Conservation (phyloP, 2,113 vertebrate genomes). For the Dascyllus trimaculatus region DNA sequence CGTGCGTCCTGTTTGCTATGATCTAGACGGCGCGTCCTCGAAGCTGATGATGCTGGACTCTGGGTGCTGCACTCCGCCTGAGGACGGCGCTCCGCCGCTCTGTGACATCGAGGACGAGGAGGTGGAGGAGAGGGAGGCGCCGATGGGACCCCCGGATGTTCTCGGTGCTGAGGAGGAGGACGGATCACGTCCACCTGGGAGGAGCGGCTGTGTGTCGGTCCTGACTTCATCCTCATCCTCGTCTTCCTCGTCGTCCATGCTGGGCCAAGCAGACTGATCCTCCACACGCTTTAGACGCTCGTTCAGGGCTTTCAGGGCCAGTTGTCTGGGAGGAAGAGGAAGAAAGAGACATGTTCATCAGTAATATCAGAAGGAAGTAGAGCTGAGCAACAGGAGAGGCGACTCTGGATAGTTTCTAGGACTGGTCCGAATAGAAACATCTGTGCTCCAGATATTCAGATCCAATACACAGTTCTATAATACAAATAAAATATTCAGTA, state of each 20-base stretch:
- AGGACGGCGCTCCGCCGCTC: slow-evolving; percentile 65
- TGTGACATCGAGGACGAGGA: slow-evolving; percentile 55
- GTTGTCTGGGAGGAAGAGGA: slow-evolving; percentile 85
- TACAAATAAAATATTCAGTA: background rate
- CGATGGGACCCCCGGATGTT: slow-evolving; percentile 57
- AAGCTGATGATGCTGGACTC: slow-evolving; percentile 96
- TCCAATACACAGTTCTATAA: no score
- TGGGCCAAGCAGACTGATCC: slow-evolving; percentile 96
- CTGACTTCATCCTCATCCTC: slow-evolving; percentile 90
- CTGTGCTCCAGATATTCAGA: no score
- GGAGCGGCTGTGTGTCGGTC: slow-evolving; percentile 82
- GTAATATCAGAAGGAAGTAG: background rate
- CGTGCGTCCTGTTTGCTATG: slow-evolving; percentile 79
- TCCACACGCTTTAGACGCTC: slow-evolving; percentile 96
- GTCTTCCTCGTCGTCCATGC: slow-evolving; percentile 96
- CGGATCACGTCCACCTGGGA: slow-evolving; percentile 73
- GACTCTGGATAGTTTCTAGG: no score
- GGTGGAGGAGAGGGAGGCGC: slow-evolving; percentile 70
- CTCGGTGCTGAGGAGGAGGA: slow-evolving; percentile 58
- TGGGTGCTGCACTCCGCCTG: slow-evolving; percentile 69
- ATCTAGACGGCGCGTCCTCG: slow-evolving; percentile 89
- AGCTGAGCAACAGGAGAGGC: background rate
- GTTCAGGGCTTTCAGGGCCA: slow-evolving; percentile 97
- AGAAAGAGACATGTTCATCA: background rate
- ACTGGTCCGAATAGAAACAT: no score